Percentiles rank a stretch among this genome's conserved stretches.
Evolutionary conservation across 2,888 invertebrate genomes (phyloP).

Genomic region (Cyclophora punctaria): DNA sequence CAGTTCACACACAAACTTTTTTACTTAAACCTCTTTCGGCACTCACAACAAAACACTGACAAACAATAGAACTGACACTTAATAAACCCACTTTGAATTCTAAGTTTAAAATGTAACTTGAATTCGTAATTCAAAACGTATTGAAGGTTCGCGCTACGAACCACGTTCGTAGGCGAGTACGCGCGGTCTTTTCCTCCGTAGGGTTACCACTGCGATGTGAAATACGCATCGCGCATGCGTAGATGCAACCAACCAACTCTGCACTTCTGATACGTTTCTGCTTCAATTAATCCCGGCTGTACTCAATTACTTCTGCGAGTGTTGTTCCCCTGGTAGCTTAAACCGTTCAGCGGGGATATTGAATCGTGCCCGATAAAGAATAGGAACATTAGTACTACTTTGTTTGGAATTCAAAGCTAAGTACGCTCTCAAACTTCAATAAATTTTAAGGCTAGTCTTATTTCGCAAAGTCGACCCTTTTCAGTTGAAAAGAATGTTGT

Average conservation of each 20-base stretch:
- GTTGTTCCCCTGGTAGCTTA: slow-evolving; percentile 29
- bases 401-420: too few species aligned
- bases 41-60: neutral
- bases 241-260: slow-evolving; percentile 55
- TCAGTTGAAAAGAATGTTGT: too few species aligned
- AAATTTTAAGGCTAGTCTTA: too few species aligned
- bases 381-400: too few species aligned
- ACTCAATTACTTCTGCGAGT: slow-evolving; percentile 62
- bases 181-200: slow-evolving; percentile 48
- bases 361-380: slow-evolving; percentile 9
- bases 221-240: slow-evolving; percentile 63
- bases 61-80: neutral
- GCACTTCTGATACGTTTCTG: slow-evolving; percentile 70
- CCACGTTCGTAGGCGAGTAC: slow-evolving; percentile 25
- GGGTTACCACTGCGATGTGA: slow-evolving; percentile 56
- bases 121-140: slow-evolving; percentile 19
- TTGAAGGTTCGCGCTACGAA: slow-evolving; percentile 23
- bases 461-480: too few species aligned
- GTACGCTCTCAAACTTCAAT: too few species aligned
- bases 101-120: too few species aligned
- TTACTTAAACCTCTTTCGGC: neutral
- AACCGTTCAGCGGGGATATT: slow-evolving; percentile 27
- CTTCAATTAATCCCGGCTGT: slow-evolving; percentile 67
- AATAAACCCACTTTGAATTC: too few species aligned
- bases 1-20: neutral